Conservation (phyloP, 2,797 vertebrate species). For the Psittacula echo region DNA sequence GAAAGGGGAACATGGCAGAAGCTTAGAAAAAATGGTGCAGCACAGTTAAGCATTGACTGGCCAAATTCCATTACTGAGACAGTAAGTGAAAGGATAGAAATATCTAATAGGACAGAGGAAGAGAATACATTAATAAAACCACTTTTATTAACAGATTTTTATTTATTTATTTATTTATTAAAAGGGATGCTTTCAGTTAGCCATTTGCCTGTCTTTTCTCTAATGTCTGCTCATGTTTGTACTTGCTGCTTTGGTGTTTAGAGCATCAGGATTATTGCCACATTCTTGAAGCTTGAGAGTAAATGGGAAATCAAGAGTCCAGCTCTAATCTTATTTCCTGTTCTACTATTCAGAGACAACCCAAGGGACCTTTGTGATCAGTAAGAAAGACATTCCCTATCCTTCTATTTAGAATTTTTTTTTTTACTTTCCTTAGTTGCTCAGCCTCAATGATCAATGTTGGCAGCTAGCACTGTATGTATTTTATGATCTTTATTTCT, state of each 20-base stretch:
- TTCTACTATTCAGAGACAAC: neutral
- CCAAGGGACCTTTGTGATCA: neutral
- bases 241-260: neutral
- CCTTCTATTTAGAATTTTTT: neutral
- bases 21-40: neutral
- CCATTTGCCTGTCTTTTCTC: neutral
- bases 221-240: neutral
- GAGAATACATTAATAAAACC: neutral
- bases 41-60: neutral
- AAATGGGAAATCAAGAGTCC: neutral
- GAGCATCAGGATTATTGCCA: neutral
- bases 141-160: neutral
- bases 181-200: neutral
- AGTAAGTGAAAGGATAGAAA: neutral
- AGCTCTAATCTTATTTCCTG: neutral
- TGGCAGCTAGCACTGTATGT: neutral
- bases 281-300: constrained; percentile 16
- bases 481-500: neutral
- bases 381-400: neutral
- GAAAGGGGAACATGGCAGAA: neutral
- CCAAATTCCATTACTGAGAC: neutral
- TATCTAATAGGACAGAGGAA: neutral
- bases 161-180: neutral
- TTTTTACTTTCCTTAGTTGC: neutral
- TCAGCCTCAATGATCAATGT: neutral